Base-by-base conservation (phyloP, 2,113 vertebrate species). In the Petroica traversi region DNA sequence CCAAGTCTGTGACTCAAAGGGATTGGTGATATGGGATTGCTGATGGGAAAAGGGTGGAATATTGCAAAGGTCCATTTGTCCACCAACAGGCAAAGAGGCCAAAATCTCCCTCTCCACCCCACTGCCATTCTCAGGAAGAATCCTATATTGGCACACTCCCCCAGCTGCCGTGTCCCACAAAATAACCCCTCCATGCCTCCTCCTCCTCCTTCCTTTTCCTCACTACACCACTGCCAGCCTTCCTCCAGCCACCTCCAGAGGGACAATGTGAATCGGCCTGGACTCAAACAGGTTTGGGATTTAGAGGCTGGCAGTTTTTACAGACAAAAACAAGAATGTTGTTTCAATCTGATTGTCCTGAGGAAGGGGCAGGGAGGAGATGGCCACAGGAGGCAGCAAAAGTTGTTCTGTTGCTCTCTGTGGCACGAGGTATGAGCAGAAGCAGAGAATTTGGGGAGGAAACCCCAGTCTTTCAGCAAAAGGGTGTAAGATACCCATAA, bases 61-160 rank as follows among this genome's bases (percentile, higher is more conserved):
- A 93, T 54, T 61, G 67, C 52, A 68, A 69, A 77, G 40, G 62
- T 61, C 64, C 54, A 29, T 74, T 91, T 69, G 54, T 59, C 77
- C 78, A 84, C 87, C 80, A 79, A 28, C 28, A 85, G 78, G 33
- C 41, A 2, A 84, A 87, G 38, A 49, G 73, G 76, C 34, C 58
- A 78, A 77, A 63, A 71, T 74, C 64, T 13, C 19, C 63, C 59
- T 88, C 76, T 85, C 48, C 52, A 64, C 38, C 67, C 89, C 74
- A 57, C 10, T 91, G 89, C 48, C 57, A 71, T 63, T 97, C 89
- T 75, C 92, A 96, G 90, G 72, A 96, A 97, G 80, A 97, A 95
- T 54, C 31, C 80, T 78, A 33, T 68, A 77, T 86, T 89, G 61
- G 19, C 82, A 78, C 48, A 34, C 72, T 77, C 73, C 64, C 11